These are phyloP conservation scores for Brachionus plicatilis DNA, from an alignment of 1,140 invertebrate genomes.

Conservation along the genomic window DNA sequence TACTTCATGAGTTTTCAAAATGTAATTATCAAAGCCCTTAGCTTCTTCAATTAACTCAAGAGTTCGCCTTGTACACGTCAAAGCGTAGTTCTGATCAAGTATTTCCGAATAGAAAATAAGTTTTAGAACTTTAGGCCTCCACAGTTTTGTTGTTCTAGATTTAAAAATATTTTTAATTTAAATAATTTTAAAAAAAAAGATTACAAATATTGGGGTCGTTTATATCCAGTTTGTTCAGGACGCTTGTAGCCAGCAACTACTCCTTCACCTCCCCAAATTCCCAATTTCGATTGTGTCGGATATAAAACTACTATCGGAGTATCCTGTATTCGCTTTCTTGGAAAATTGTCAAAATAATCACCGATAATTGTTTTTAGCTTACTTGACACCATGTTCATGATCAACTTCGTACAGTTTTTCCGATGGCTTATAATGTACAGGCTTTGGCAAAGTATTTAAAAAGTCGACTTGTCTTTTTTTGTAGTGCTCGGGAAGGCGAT, in stretches of 20 bases:
- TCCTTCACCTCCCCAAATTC: conserved; percentile 94
- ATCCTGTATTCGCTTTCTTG: conserved; percentile 14
- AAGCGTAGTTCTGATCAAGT: conserved; percentile 73
- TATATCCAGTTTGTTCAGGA: conserved; percentile 36
- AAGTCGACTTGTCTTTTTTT: conserved; percentile 30
- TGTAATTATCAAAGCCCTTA: conserved; percentile 89
- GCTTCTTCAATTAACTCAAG: conserved; percentile 76
- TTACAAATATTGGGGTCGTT: conserved; percentile 39
- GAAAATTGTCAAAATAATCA: neutral
- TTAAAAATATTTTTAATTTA: neutral
- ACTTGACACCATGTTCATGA: conserved; percentile 33
- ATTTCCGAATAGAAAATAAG: conserved; percentile 88
- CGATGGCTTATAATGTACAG: conserved; percentile 29
- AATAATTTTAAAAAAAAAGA: neutral
- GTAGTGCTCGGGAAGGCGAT: conserved; percentile 39
- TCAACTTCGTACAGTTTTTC: conserved; percentile 37
- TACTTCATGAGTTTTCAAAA: conserved; percentile 77
- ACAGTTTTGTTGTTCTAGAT: conserved; percentile 66
- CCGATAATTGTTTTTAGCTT: neutral
- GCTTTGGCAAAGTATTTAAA: conserved; percentile 23
- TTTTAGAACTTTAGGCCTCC: conserved; percentile 72
- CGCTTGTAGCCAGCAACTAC: conserved; percentile 75
- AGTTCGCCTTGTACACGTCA: conserved; percentile 72
- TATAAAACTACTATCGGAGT: conserved; percentile 65
- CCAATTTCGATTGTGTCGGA: conserved; percentile 72